These are phyloP conservation scores for Nycticebus coucang DNA, from an alignment of 2,113 vertebrate species.

Conservation along the genomic window DNA sequence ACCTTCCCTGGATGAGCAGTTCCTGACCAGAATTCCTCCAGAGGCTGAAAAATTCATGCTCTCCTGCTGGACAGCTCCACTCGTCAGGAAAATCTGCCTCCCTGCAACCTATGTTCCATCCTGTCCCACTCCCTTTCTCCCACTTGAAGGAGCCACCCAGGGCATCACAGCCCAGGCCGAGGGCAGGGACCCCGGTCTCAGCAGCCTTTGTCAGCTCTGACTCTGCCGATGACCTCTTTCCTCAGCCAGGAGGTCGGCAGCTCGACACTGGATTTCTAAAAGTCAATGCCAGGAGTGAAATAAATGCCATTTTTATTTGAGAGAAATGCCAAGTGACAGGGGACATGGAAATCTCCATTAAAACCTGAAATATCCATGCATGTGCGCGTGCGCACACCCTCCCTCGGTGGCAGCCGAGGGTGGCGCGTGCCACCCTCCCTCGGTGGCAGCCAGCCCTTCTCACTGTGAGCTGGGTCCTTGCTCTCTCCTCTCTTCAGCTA, in stretches of 20 bases:
- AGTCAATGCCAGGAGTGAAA: not conserved
- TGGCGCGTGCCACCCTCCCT: too few relatives aligned
- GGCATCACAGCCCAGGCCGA: fast-evolving
- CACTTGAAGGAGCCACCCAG: too few relatives aligned
- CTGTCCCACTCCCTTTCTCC: not conserved
- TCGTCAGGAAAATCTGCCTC: fast-evolving
- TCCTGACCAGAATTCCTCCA: not conserved
- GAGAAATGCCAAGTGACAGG: not conserved
- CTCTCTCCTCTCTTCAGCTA: not conserved
- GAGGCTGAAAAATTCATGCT: fast-evolving
- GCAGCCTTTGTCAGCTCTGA: too few relatives aligned
- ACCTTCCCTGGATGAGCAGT: not conserved
- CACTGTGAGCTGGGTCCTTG: too few relatives aligned
- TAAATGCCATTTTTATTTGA: not conserved
- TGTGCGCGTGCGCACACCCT: too few relatives aligned
- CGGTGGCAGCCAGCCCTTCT: not conserved
- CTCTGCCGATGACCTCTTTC: too few relatives aligned
- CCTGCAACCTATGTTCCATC: not conserved
- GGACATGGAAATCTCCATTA: not conserved
- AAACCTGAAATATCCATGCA: not conserved
- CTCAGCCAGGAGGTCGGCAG: not conserved
- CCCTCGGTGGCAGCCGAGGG: too few relatives aligned
- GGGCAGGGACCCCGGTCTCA: too few relatives aligned
- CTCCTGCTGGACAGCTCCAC: not conserved
- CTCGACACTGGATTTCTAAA: not conserved